phyloP scores from a whole-genome alignment of 1,140 invertebrate species.

The Thaumatotibia leucotreta region DNA sequence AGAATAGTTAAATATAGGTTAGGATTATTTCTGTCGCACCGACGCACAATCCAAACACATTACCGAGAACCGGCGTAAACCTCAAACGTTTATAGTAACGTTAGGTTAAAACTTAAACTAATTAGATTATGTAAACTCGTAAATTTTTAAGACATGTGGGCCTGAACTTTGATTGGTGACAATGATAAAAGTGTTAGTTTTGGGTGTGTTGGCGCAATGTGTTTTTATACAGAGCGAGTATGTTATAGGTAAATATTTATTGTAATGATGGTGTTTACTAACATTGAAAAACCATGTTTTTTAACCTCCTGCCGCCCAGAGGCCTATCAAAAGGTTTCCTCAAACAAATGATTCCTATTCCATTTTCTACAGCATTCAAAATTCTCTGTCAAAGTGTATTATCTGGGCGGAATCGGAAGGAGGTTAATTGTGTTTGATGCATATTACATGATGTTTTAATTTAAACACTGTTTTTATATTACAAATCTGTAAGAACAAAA shows the following conservation, averaged over 20 bases:
- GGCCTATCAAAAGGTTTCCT: too few species aligned
- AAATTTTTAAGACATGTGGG: conserved; percentile 22
- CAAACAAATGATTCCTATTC: too few species aligned
- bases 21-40: conserved; percentile 63
- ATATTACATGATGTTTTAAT: too few species aligned
- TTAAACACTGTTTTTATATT: too few species aligned
- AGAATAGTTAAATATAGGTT: conserved; percentile 66
- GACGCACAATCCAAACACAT: conserved; percentile 55
- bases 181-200: neutral
- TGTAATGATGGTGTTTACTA: neutral
- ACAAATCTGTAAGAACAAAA: too few species aligned
- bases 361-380: too few species aligned
- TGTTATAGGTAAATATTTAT: conserved; percentile 4
- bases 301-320: too few species aligned
- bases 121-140: conserved; percentile 30
- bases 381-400: too few species aligned
- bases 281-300: neutral
- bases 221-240: neutral
- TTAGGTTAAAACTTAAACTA: conserved; percentile 27
- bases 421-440: too few species aligned
- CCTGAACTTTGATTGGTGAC: neutral
- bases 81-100: conserved; percentile 50
- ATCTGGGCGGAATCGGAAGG: too few species aligned
- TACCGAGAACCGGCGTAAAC: conserved; percentile 40
- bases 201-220: neutral